Conservation (phyloP, 2,888 invertebrate genomes). For the Chesias legatella region DNA sequence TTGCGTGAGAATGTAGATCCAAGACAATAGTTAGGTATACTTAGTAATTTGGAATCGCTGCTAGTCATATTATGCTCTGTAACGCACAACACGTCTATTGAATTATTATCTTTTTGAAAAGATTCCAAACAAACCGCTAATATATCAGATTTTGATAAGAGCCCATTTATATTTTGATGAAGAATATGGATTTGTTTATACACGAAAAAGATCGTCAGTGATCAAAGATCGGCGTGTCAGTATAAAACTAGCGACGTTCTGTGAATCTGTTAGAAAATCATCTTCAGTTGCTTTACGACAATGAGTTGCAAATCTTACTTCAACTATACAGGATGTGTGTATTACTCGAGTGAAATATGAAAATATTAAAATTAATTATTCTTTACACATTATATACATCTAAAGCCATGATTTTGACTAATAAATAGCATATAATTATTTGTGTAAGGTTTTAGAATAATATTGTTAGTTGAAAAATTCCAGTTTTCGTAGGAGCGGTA, state of each 20-base stretch:
- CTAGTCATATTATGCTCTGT: conserved; percentile 6
- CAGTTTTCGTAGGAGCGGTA: too few species aligned
- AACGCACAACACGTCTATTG: conserved; percentile 1
- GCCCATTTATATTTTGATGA: conserved; percentile 6
- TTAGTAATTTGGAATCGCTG: background rate
- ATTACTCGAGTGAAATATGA: too few species aligned
- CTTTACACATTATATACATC: too few species aligned
- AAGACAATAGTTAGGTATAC: background rate
- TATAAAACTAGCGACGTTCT: conserved; percentile 7
- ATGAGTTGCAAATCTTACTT: conserved; percentile 27
- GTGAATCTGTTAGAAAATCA: conserved; percentile 7
- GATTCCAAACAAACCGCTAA: conserved; percentile 1
- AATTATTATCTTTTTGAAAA: background rate
- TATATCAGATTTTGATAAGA: background rate
- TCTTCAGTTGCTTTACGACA: conserved; percentile 10
- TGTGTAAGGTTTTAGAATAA: too few species aligned
- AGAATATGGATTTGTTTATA: conserved; percentile 3
- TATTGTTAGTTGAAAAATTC: too few species aligned
- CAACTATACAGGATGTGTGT: conserved; percentile 3
- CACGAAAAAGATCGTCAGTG: conserved; percentile 7
- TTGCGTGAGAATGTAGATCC: background rate
- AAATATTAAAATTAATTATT: too few species aligned
- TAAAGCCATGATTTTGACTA: too few species aligned
- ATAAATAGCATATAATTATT: too few species aligned
- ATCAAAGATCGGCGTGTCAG: too few species aligned